phyloP scores from a whole-genome alignment of 2,113 vertebrate species.

The Steatornis caripensis region DNA sequence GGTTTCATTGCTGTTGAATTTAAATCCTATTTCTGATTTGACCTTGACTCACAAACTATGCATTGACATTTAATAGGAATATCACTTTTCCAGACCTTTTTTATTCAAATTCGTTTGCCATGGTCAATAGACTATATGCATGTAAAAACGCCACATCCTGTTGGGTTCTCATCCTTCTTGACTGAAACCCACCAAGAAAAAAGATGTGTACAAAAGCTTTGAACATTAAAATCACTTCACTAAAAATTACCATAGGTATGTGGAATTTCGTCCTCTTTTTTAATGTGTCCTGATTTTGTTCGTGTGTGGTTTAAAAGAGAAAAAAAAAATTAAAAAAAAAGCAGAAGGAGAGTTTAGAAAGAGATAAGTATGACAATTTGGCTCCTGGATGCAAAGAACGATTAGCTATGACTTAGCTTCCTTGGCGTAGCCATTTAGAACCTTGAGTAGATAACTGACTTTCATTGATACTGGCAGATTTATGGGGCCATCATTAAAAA shows the following conservation, averaged over 20 bases:
- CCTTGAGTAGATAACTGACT: slow-evolving; percentile 8
- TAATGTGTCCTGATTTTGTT: background rate
- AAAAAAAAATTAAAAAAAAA: background rate
- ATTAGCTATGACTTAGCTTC: background rate
- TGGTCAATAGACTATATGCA: background rate
- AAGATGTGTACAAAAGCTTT: background rate
- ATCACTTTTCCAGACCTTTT: background rate
- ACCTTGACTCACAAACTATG: background rate
- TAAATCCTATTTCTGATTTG: background rate
- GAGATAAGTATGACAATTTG: background rate
- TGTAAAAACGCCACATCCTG: background rate
- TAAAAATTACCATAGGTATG: background rate
- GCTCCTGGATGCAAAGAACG: background rate
- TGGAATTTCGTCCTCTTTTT: background rate
- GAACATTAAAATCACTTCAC: background rate
- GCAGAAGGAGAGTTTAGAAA: background rate
- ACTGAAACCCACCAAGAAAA: background rate
- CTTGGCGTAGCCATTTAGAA: slow-evolving; percentile 6
- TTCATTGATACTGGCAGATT: slow-evolving; percentile 60
- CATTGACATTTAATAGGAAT: background rate
- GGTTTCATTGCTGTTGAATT: background rate
- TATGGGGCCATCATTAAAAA: slow-evolving; percentile 47
- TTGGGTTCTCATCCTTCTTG: background rate
- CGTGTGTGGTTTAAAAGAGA: background rate
- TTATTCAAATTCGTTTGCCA: background rate